A percentile compares a stretch with the other conserved stretches of the same genome.
Evolutionary conservation across 2,113 vertebrate species (phyloP).

Genomic region (Perognathus longimembris): DNA sequence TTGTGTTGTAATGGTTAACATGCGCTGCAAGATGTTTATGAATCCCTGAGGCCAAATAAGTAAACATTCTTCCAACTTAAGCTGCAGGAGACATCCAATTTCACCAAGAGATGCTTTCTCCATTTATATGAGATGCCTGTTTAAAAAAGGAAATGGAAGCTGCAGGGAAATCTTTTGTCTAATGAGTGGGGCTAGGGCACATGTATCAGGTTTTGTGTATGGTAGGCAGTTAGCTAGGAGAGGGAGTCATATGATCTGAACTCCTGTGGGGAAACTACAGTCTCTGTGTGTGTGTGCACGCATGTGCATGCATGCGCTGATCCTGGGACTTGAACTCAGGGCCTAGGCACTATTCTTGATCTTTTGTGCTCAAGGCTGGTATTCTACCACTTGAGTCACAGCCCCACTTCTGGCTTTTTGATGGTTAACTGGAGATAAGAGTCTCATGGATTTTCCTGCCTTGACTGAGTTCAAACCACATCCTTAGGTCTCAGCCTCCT

Average conservation of each 20-base stretch:
- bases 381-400: too few species aligned
- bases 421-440: too few species aligned
- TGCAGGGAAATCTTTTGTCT: neutral
- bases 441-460: too few species aligned
- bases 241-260: neutral
- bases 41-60: slow-evolving; percentile 72
- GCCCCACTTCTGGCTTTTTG: too few species aligned
- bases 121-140: slow-evolving; percentile 46
- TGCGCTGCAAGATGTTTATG: slow-evolving; percentile 59
- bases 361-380: too few species aligned
- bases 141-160: neutral
- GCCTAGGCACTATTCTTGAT: too few species aligned
- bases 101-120: slow-evolving; percentile 58
- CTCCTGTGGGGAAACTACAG: neutral
- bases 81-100: slow-evolving; percentile 68
- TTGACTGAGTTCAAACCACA: too few species aligned
- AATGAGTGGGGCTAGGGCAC: neutral
- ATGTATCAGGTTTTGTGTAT: fast-evolving
- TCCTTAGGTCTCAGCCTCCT: too few species aligned
- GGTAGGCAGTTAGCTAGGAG: neutral
- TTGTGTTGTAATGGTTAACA: slow-evolving; percentile 52
- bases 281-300: too few species aligned
- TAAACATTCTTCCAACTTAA: slow-evolving; percentile 72
- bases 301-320: too few species aligned
- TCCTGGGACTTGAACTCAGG: too few species aligned